These are phyloP conservation scores for Crotalus viridis DNA, from an alignment of 2,113 vertebrate genomes.

Conservation along the genomic window DNA sequence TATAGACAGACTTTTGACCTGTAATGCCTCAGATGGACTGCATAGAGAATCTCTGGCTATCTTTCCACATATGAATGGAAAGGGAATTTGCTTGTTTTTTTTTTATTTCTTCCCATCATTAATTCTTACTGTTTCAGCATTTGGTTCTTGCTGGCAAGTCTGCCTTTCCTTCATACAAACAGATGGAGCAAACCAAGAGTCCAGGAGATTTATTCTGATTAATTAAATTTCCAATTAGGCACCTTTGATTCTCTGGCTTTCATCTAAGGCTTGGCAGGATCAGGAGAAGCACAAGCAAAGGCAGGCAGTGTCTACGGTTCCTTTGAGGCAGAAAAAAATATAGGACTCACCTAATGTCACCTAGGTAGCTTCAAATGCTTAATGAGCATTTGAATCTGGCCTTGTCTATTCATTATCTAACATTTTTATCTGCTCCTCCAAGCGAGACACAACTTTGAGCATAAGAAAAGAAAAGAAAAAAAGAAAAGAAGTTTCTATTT, in stretches of 20 bases:
- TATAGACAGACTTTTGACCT: not conserved
- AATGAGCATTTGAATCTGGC: not conserved
- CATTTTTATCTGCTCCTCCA: not conserved
- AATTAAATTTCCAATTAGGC: conserved; percentile 37
- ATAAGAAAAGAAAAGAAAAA: not conserved
- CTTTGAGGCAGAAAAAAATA: not conserved
- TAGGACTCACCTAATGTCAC: not conserved
- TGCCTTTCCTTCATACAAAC: conserved; percentile 13
- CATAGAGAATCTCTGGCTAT: not conserved
- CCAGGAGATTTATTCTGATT: conserved; percentile 36
- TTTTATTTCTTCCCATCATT: not conserved
- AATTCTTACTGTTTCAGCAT: not conserved
- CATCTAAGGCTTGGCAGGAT: not conserved
- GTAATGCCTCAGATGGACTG: not conserved
- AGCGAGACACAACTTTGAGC: not conserved
- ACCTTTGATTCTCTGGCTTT: conserved; percentile 11
- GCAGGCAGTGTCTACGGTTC: not conserved
- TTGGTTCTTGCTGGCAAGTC: conserved; percentile 14
- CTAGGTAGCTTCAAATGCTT: not conserved
- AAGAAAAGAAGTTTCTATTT: not conserved
- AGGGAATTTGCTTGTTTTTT: not conserved
- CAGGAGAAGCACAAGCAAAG: not conserved
- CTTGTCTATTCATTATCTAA: not conserved
- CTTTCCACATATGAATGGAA: not conserved
- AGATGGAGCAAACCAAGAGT: conserved; percentile 13